Conservation (phyloP, 30 jellyfish, hydroid and myxozoan species). For the Aurelia sp. region DNA sequence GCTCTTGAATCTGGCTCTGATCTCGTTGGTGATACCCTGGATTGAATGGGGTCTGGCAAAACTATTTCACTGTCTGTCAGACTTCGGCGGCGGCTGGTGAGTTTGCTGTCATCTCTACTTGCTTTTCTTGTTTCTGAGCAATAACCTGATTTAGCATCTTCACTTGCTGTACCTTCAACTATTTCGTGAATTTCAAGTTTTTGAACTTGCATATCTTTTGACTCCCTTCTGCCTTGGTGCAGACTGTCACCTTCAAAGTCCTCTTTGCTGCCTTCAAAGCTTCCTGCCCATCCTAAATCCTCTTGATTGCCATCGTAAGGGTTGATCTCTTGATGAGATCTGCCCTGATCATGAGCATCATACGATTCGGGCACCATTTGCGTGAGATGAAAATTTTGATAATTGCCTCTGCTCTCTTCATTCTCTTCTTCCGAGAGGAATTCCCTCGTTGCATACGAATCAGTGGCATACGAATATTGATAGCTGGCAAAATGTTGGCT, state of each 20-base stretch:
- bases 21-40: conserved; percentile 43
- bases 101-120: not conserved
- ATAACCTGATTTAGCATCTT: not conserved
- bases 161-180: not conserved
- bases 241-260: not conserved
- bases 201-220: not conserved
- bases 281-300: not conserved
- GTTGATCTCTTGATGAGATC: not conserved
- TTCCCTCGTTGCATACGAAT: not conserved
- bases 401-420: not conserved
- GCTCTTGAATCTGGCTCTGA: conserved; percentile 56
- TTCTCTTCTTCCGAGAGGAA: not conserved
- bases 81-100: conserved; percentile 29
- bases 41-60: not conserved
- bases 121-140: not conserved
- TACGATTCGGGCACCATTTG: not conserved
- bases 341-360: not conserved
- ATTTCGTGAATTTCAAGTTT: not conserved
- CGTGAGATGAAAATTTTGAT: not conserved
- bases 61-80: conserved; percentile 40
- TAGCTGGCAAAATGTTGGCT: not conserved
- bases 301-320: not conserved
- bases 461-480: not conserved
- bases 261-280: not conserved
- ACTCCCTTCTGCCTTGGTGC: not conserved